These are phyloP conservation scores for Drosophila borborema DNA, from an alignment of 2,888 invertebrate genomes.

Conservation along the genomic window DNA sequence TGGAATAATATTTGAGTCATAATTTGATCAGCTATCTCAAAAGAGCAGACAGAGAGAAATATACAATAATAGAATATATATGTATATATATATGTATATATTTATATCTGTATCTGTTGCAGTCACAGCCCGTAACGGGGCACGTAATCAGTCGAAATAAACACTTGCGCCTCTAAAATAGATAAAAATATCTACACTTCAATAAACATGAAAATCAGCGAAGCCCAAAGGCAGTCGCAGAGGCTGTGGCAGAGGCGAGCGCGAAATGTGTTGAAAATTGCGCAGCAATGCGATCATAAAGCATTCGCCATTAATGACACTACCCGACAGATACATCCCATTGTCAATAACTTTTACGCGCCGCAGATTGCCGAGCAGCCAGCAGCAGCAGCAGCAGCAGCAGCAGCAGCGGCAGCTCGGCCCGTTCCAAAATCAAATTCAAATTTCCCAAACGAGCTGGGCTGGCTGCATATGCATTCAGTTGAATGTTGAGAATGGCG, in stretches of 20 bases:
- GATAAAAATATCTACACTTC: conserved; percentile 81
- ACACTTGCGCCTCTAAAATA: conserved; percentile 79
- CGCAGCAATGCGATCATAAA: conserved; percentile 82
- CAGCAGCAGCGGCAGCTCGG: too few species aligned
- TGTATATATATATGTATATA: background rate
- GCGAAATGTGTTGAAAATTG: conserved; percentile 79
- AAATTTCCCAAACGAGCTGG: conserved; percentile 67
- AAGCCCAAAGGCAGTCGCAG: conserved; percentile 10
- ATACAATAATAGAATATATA: background rate
- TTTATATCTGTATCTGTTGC: conserved; percentile 38
- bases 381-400: too few species aligned
- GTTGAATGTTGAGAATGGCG: conserved; percentile 25
- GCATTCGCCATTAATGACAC: conserved; percentile 83
- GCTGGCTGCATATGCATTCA: conserved; percentile 29
- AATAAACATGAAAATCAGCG: conserved; percentile 82
- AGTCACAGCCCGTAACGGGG: conserved; percentile 27
- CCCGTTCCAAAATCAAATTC: conserved; percentile 75
- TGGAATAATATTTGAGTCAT: conserved; percentile 53
- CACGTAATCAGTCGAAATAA: conserved; percentile 78
- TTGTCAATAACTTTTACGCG: conserved; percentile 83
- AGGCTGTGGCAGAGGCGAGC: conserved; percentile 29
- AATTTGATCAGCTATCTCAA: conserved; percentile 66
- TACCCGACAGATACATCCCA: conserved; percentile 83
- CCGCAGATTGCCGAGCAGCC: conserved; percentile 69
- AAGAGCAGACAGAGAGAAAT: conserved; percentile 15